A percentile compares a stretch with the other conserved stretches of the same genome.
phyloP scores from a whole-genome alignment of 2,113 vertebrate genomes.

The Deroptyus accipitrinus region DNA sequence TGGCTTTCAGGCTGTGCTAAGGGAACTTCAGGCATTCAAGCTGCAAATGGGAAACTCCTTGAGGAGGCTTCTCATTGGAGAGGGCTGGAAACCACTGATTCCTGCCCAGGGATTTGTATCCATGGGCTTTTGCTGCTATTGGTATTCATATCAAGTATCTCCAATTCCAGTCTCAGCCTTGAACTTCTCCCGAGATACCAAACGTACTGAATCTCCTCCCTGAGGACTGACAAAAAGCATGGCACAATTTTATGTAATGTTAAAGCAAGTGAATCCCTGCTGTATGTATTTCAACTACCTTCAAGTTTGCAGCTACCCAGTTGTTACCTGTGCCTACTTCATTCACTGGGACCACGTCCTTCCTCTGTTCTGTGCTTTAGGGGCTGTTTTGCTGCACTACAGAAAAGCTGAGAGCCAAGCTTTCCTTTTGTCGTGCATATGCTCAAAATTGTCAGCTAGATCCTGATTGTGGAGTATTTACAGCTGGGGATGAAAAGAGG shows the following conservation, averaged over 20 bases:
- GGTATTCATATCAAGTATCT: slow-evolving; percentile 31
- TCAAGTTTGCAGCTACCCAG: not conserved
- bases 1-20: not conserved
- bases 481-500: not conserved
- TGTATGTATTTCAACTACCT: not conserved
- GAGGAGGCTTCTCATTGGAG: not conserved
- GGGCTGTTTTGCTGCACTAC: not conserved
- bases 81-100: slow-evolving; percentile 5
- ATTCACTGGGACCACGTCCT: not conserved
- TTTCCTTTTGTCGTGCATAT: not conserved
- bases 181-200: slow-evolving; percentile 17
- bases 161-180: not conserved
- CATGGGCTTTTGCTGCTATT: not conserved
- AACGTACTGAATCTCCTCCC: not conserved
- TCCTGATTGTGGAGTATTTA: not conserved
- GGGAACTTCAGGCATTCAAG: not conserved
- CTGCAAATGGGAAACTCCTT: slow-evolving; percentile 4
- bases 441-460: not conserved
- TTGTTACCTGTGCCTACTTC: not conserved
- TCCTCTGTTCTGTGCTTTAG: not conserved
- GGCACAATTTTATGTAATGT: not conserved
- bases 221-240: not conserved
- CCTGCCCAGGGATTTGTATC: not conserved
- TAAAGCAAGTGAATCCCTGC: slow-evolving; percentile 11
- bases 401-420: not conserved